Conservation (phyloP, 1,140 invertebrate species). For the Drosophila carrolli region DNA sequence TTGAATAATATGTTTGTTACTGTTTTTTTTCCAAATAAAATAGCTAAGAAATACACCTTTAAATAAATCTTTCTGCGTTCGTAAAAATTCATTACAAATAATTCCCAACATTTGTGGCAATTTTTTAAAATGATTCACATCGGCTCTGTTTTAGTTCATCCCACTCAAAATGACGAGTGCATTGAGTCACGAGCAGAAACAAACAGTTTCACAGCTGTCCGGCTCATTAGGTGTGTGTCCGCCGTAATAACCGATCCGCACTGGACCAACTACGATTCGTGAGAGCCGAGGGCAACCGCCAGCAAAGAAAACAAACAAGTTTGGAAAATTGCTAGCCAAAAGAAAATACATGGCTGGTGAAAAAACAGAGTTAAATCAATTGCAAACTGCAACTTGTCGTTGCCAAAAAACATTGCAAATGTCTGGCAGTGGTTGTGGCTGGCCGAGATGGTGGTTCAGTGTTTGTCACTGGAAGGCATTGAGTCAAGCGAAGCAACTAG, state of each 20-base stretch:
- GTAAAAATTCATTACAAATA: conserved; percentile 10
- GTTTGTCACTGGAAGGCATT: conserved; percentile 50
- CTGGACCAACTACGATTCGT: conserved; percentile 35
- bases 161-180: conserved; percentile 20
- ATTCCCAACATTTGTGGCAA: conserved; percentile 1
- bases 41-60: not conserved
- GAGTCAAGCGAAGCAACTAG: conserved; percentile 63
- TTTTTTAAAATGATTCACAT: conserved; percentile 32
- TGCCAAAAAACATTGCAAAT: conserved; percentile 80
- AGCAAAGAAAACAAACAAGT: conserved; percentile 68
- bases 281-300: conserved; percentile 39
- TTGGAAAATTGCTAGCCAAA: conserved; percentile 69
- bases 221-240: conserved; percentile 34
- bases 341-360: conserved; percentile 54
- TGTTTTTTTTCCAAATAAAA: not conserved
- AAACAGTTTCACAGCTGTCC: conserved; percentile 42
- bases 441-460: conserved; percentile 9
- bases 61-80: not conserved
- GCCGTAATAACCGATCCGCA: conserved; percentile 21
- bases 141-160: conserved; percentile 1
- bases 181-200: conserved; percentile 32
- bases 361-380: conserved; percentile 46
- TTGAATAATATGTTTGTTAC: too few relatives aligned
- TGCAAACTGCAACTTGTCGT: conserved; percentile 72
- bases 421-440: conserved; percentile 56